Evolutionary conservation across 2,113 vertebrate genomes (phyloP).

Genomic region (Verasper variegatus): DNA sequence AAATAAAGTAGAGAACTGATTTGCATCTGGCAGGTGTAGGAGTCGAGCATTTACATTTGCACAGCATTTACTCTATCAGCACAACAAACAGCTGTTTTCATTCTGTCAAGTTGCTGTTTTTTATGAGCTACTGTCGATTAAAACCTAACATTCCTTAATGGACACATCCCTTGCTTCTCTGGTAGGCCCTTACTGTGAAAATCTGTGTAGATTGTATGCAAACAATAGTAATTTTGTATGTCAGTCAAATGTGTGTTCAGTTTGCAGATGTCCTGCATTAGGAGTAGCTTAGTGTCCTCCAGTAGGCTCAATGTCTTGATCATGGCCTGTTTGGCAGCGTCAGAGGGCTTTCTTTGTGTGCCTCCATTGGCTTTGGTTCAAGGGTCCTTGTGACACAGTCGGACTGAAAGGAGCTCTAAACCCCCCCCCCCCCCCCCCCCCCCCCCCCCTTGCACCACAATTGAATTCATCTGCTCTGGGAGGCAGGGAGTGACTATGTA

Average conservation of each 20-base stretch:
- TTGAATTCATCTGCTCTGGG: constrained; percentile 36
- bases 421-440: neutral
- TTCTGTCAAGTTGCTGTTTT: no score
- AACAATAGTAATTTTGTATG: no score
- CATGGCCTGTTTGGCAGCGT: constrained; percentile 24
- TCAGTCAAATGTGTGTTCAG: neutral
- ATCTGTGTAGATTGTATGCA: no score
- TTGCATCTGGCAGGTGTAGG: no score
- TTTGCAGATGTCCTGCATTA: constrained; percentile 19
- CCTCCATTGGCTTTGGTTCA: constrained; percentile 50
- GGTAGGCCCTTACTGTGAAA: neutral
- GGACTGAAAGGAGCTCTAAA: constrained; percentile 45
- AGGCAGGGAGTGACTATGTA: constrained; percentile 31
- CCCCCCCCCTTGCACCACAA: constrained; percentile 2
- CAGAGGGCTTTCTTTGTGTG: constrained; percentile 57
- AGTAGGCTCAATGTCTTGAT: constrained; percentile 17
- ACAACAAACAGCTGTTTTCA: no score
- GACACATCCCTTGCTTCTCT: neutral
- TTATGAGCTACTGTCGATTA: no score
- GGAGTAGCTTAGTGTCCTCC: constrained; percentile 30
- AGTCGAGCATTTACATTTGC: no score
- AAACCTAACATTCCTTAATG: neutral
- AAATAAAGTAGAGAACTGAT: no score
- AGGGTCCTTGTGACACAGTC: constrained; percentile 58
- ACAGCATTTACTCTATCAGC: no score